Percentiles rank a stretch among this genome's conserved stretches.
These are phyloP conservation scores for Ceryle rudis DNA, from an alignment of 2,797 vertebrate genomes.

Conservation along the genomic window DNA sequence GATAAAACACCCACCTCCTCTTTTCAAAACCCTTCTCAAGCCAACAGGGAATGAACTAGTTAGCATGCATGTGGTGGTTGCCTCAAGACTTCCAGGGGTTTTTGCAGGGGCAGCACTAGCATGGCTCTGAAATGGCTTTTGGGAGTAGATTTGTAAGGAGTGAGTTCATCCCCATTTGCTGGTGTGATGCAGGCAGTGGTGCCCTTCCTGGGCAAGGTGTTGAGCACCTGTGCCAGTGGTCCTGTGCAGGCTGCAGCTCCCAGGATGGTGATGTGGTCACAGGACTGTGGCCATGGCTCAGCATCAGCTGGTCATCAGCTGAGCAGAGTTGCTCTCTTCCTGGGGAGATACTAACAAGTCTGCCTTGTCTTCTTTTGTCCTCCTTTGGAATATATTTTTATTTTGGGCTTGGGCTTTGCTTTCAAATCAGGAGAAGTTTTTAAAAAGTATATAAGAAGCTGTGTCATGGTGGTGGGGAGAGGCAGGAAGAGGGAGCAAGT, in stretches of 20 bases:
- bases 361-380: not conserved
- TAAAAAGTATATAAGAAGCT: not conserved
- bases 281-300: not conserved
- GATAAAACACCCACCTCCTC: not conserved
- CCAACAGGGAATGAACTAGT: not conserved
- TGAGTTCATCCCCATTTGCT: not conserved
- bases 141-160: not conserved
- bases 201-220: not conserved
- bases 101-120: not conserved
- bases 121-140: not conserved
- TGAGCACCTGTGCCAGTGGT: not conserved
- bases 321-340: not conserved
- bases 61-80: fast-evolving
- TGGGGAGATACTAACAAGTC: not conserved
- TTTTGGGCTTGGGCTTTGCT: not conserved
- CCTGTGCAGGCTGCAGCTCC: not conserved
- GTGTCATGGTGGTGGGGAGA: not conserved
- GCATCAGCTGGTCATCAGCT: not conserved
- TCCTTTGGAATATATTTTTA: not conserved
- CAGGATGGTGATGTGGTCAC: not conserved
- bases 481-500: not conserved
- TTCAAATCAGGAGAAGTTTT: not conserved
- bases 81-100: not conserved
- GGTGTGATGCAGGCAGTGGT: not conserved
- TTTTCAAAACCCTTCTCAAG: not conserved